phyloP scores from a whole-genome alignment of 2,888 invertebrate genomes.

The Drosophila testacea region DNA sequence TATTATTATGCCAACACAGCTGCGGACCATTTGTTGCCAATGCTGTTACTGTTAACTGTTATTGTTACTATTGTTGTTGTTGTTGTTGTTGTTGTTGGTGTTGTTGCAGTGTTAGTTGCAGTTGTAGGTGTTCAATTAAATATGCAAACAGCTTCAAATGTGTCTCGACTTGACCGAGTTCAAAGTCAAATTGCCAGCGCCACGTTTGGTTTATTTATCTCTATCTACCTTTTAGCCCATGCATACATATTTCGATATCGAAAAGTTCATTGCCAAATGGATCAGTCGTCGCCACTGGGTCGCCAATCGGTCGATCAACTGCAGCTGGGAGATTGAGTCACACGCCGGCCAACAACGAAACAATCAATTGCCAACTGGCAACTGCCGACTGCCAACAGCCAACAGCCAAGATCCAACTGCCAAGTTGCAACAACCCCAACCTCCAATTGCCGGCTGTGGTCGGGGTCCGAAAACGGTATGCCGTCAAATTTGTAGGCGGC shows the following conservation, averaged over 20 bases:
- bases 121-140: constrained; percentile 80
- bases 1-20: constrained; percentile 71
- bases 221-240: constrained; percentile 53
- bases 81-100: constrained; percentile 23
- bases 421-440: constrained; percentile 60
- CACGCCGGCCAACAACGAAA: constrained; percentile 53
- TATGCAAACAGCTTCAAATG: constrained; percentile 79
- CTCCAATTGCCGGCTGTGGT: constrained; percentile 56
- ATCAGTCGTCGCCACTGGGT: constrained; percentile 64
- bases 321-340: constrained; percentile 73
- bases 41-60: constrained; percentile 17
- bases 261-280: constrained; percentile 80
- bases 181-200: constrained; percentile 75
- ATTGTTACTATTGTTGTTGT: constrained; percentile 6
- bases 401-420: constrained; percentile 20
- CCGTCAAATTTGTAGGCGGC: constrained; percentile 72
- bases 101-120: constrained; percentile 23
- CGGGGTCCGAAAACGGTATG: constrained; percentile 42
- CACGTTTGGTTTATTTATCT: constrained; percentile 47
- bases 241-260: constrained; percentile 60
- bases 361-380: constrained; percentile 23
- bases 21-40: constrained; percentile 64
- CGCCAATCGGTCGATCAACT: constrained; percentile 74
- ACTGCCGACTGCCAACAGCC: constrained; percentile 20
- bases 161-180: constrained; percentile 80